A percentile compares a stretch with the other conserved stretches of the same genome.
Conservation (phyloP, 2,797 vertebrate species). For the Typhlichthys subterraneus region DNA sequence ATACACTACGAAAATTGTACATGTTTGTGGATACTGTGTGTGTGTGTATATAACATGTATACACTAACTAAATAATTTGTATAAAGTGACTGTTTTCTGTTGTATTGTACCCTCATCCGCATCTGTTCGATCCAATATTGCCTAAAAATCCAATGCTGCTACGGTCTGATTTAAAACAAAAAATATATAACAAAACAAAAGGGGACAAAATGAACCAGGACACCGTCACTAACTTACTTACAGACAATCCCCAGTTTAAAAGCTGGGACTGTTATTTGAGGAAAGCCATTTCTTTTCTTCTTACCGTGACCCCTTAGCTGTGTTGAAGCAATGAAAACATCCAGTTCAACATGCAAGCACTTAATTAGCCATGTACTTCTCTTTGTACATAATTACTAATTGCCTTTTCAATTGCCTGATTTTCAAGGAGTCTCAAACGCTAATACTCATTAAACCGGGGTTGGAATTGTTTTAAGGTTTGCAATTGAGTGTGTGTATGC, state of each 20-base stretch:
- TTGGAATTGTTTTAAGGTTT: conserved; percentile 47
- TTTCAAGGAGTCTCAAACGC: conserved; percentile 59
- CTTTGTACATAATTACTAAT: conserved; percentile 64
- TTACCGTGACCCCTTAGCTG: conserved; percentile 27
- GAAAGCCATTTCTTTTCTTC: conserved; percentile 51
- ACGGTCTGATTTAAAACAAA: conserved; percentile 55
- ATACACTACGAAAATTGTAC: conserved; percentile 85
- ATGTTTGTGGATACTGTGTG: conserved; percentile 74
- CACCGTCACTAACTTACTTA: conserved; percentile 65
- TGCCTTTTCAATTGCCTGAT: conserved; percentile 45
- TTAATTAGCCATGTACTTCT: conserved; percentile 58
- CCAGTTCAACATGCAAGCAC: conserved; percentile 61
- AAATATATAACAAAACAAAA: conserved; percentile 3
- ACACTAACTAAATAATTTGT: conserved; percentile 80
- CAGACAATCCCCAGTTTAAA: conserved; percentile 75
- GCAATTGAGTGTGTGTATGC: conserved; percentile 22
- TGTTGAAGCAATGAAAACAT: conserved; percentile 54
- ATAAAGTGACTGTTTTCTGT: conserved; percentile 67
- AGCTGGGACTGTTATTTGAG: conserved; percentile 61
- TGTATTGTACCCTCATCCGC: conserved; percentile 57
- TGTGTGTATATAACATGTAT: conserved; percentile 69
- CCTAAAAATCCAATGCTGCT: conserved; percentile 71
- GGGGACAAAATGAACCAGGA: conserved; percentile 37
- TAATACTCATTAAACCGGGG: conserved; percentile 53
- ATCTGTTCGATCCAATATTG: conserved; percentile 59